Conservation (phyloP, 2,113 vertebrate species). For the Dermatemys mawii region DNA sequence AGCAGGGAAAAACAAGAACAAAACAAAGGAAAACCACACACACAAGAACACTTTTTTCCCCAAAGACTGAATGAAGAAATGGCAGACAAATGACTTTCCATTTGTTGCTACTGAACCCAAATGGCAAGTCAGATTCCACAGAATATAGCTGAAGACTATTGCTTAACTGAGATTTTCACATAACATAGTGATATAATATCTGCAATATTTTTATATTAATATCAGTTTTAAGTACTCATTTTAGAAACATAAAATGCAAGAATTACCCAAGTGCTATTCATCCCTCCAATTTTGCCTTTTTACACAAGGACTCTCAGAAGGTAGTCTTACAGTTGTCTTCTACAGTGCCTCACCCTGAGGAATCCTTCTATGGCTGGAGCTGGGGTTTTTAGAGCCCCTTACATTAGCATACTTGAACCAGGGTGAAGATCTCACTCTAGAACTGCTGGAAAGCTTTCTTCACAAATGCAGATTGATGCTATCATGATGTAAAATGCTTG, state of each 20-base stretch:
- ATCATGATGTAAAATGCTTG: neutral
- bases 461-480: neutral
- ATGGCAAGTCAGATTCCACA: neutral
- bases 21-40: neutral
- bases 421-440: neutral
- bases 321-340: neutral
- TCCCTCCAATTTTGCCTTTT: neutral
- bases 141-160: neutral
- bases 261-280: neutral
- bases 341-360: neutral
- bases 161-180: neutral
- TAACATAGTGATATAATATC: neutral
- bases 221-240: neutral
- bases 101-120: neutral
- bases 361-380: neutral
- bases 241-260: neutral
- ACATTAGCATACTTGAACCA: neutral
- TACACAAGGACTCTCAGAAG: neutral
- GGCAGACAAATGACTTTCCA: too few relatives aligned
- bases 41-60: neutral
- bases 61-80: neutral
- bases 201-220: neutral
- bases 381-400: neutral
- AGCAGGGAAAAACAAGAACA: neutral
- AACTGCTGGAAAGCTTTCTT: neutral